phyloP scores from a whole-genome alignment of 2,113 vertebrate species.

The Hydropotes inermis region DNA sequence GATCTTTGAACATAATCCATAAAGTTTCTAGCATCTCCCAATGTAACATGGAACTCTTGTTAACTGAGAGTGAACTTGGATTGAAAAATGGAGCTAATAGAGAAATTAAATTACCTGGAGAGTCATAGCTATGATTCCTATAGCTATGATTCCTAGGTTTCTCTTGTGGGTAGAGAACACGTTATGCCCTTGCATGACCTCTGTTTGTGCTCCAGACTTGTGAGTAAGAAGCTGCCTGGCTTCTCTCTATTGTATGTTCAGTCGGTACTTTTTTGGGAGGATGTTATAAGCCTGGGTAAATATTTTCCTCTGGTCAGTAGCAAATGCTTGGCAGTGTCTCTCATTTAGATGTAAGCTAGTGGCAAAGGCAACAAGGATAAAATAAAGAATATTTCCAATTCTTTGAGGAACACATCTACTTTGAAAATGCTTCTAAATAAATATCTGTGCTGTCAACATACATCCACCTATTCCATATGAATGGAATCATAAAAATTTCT shows the following conservation, averaged over 20 bases:
- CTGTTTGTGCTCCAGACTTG: background rate
- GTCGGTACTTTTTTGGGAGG: background rate
- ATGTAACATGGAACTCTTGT: background rate
- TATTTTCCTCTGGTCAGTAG: background rate
- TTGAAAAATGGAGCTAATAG: background rate
- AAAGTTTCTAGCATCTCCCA: background rate
- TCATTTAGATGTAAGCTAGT: background rate
- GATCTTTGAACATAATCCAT: background rate
- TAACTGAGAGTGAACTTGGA: background rate
- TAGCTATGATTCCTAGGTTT: background rate
- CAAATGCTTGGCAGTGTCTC: no score
- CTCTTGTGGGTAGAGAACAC: background rate
- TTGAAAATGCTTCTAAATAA: constrained; percentile 22
- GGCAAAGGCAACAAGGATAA: background rate
- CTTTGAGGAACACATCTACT: background rate
- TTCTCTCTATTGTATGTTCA: background rate
- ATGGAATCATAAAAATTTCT: background rate
- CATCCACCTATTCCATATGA: background rate
- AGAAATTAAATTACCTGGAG: background rate
- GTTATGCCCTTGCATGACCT: background rate
- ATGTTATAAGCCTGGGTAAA: background rate
- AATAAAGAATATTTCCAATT: background rate
- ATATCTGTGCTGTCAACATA: background rate
- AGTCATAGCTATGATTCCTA: background rate
- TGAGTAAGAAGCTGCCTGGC: background rate